Percentiles rank a stretch among this genome's conserved stretches.
Conservation (phyloP, 1,140 invertebrate species). For the Drosophila chauvacae region DNA sequence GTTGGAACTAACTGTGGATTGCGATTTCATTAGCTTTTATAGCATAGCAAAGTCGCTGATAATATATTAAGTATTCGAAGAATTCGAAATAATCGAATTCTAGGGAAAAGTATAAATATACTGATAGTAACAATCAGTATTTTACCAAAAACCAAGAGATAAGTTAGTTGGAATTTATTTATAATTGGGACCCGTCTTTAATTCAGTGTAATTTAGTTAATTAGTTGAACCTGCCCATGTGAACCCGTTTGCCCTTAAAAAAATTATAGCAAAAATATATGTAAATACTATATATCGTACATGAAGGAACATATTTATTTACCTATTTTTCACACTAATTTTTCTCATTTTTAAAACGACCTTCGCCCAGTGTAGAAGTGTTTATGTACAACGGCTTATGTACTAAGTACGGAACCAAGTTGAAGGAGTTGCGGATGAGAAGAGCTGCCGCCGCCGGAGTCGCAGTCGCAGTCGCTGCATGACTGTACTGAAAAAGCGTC, state of each 20-base stretch:
- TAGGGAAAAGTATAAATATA: not conserved
- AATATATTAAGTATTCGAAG: too few species aligned
- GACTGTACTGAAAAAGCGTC: constrained; percentile 73
- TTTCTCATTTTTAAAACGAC: too few species aligned
- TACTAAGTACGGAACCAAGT: constrained; percentile 47
- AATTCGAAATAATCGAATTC: not conserved
- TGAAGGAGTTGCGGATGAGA: constrained; percentile 73
- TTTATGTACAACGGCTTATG: constrained; percentile 71
- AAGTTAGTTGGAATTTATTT: too few species aligned
- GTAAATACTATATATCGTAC: not conserved
- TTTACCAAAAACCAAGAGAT: not conserved
- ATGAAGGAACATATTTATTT: not conserved
- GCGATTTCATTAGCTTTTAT: too few species aligned
- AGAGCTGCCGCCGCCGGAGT: constrained; percentile 38
- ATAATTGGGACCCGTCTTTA: too few species aligned
- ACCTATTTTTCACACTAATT: not conserved
- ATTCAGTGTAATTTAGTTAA: not conserved
- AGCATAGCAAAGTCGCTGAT: too few species aligned
- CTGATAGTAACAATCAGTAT: not conserved
- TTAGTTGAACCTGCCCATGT: too few species aligned
- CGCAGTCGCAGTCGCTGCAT: constrained; percentile 30
- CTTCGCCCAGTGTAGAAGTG: constrained; percentile 19
- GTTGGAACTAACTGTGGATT: not conserved
- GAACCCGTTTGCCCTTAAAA: too few species aligned
- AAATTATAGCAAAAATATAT: too few species aligned